A percentile compares a stretch with the other conserved stretches of the same genome.
Conservation (phyloP, 2,888 invertebrate genomes). For the Cepaea hortensis region DNA sequence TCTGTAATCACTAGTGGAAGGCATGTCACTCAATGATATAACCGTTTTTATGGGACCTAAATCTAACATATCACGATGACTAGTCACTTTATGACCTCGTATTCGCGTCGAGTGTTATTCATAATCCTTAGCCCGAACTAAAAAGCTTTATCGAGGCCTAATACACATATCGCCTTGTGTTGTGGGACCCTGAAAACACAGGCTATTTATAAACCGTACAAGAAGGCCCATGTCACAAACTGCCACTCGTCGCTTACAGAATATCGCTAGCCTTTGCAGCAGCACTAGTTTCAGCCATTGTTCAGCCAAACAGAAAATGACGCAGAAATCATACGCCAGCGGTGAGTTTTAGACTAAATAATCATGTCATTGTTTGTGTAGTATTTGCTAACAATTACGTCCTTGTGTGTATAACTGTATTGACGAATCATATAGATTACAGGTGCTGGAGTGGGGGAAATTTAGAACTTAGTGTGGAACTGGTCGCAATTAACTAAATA, state of each 20-base stretch:
- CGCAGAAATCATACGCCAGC: neutral
- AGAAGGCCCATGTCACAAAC: neutral
- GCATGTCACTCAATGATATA: too few relatives aligned
- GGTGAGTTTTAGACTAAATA: conserved; percentile 8
- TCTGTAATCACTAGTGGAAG: too few relatives aligned
- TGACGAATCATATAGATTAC: neutral
- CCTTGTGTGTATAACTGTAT: neutral
- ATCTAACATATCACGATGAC: too few relatives aligned
- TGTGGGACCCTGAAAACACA: neutral
- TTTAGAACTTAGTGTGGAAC: neutral
- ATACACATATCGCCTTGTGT: too few relatives aligned
- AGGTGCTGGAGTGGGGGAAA: neutral
- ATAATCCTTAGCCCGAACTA: too few relatives aligned
- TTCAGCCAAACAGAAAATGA: neutral
- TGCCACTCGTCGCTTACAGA: neutral
- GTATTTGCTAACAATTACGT: too few relatives aligned
- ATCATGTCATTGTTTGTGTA: too few relatives aligned
- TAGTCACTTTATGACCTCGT: too few relatives aligned
- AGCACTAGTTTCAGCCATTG: neutral
- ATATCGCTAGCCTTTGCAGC: neutral
- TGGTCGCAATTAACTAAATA: neutral
- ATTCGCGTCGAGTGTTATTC: too few relatives aligned
- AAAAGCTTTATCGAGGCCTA: too few relatives aligned
- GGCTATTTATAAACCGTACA: neutral
- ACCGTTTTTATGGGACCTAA: too few relatives aligned